phyloP scores from a whole-genome alignment of 2,888 invertebrate genomes.

The Tholera decimalis region DNA sequence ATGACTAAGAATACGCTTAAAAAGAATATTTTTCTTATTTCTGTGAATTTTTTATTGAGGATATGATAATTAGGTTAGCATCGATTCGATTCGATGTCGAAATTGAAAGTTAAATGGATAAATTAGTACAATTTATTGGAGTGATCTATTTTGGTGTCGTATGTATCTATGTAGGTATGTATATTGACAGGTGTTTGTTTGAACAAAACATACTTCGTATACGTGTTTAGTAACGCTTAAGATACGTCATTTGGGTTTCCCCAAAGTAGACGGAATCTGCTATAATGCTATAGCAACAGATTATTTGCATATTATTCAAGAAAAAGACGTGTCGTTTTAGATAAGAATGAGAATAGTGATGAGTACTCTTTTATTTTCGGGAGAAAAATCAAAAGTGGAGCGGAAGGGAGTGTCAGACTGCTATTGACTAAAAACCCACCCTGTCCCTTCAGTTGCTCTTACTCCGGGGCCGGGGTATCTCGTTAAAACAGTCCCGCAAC shows the following conservation, averaged over 20 bases:
- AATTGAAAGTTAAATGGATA: slow-evolving; percentile 45
- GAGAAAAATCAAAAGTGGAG: no score
- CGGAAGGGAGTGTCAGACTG: no score
- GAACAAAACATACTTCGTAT: slow-evolving; percentile 3
- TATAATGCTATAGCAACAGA: slow-evolving; percentile 14
- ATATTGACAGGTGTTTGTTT: slow-evolving; percentile 3
- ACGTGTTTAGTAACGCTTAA: slow-evolving; percentile 6
- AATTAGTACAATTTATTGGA: slow-evolving; percentile 43
- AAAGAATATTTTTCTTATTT: slow-evolving; percentile 19
- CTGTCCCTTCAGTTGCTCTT: no score
- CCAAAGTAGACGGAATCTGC: background rate
- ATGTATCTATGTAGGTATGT: slow-evolving; percentile 5
- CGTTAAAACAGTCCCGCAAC: no score
- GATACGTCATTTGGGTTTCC: slow-evolving; percentile 18
- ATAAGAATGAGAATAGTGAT: no score
- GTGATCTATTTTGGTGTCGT: slow-evolving; percentile 18
- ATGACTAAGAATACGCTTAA: slow-evolving; percentile 40
- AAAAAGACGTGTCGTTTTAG: background rate
- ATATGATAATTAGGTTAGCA: slow-evolving; percentile 43
- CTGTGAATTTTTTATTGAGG: slow-evolving; percentile 32
- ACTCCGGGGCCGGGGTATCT: no score
- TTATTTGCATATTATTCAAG: slow-evolving; percentile 2
- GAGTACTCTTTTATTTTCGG: no score
- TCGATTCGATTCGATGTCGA: slow-evolving; percentile 27
- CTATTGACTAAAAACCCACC: no score